phyloP scores from a whole-genome alignment of 1,140 invertebrate species.

The Pinna nobilis region DNA sequence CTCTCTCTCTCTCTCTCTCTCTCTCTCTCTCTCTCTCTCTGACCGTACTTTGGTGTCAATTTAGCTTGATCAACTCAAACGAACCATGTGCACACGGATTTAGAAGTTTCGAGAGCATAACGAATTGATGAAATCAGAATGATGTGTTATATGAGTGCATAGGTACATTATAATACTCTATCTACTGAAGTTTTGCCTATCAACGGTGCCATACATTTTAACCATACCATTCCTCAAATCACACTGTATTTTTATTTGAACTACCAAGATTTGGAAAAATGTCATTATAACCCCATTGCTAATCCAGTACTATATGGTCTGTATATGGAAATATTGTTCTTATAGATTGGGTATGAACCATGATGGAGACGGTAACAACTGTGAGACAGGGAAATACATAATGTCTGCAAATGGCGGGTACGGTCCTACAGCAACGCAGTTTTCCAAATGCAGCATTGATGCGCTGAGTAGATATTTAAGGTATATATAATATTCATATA shows the following conservation, averaged over 20 bases:
- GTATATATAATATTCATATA: slow-evolving; percentile 43
- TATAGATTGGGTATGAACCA: slow-evolving; percentile 61
- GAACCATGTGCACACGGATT: no score
- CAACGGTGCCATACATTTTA: no score
- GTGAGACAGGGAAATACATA: slow-evolving; percentile 40
- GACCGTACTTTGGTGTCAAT: not conserved
- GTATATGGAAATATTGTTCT: slow-evolving; percentile 7
- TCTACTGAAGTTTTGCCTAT: no score
- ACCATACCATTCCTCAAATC: not conserved
- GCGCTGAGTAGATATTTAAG: slow-evolving; percentile 48
- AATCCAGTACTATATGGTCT: not conserved
- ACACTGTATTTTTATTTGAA: not conserved
- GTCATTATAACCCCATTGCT: not conserved
- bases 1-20: slow-evolving; percentile 5
- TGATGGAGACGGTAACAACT: slow-evolving; percentile 56
- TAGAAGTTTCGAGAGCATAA: no score
- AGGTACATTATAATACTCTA: no score
- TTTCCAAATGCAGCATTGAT: slow-evolving; percentile 57
- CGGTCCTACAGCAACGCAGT: slow-evolving; percentile 40
- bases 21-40: slow-evolving; percentile 4
- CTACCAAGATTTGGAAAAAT: not conserved
- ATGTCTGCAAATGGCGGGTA: slow-evolving; percentile 51
- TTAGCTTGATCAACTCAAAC: no score
- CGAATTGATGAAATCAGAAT: no score
- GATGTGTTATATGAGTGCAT: no score